Percentiles rank a stretch among this genome's conserved stretches.
Evolutionary conservation across 2,113 vertebrate species (phyloP).

Genomic region (Mirounga angustirostris): DNA sequence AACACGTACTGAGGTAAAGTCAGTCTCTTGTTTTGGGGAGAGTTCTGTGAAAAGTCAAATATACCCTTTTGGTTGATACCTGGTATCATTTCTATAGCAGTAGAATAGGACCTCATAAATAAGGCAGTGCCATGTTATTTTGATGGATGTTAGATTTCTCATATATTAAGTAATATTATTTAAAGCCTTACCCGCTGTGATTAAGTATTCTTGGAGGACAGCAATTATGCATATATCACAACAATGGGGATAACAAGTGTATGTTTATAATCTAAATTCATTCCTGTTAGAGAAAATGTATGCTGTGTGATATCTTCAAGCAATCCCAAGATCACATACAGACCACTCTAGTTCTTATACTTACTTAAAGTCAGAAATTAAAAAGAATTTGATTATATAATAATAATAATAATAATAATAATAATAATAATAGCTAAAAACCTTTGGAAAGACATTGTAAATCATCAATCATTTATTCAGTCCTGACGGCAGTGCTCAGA

Average conservation of each 20-base stretch:
- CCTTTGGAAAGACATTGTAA: slow-evolving; percentile 21
- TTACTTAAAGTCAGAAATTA: background rate
- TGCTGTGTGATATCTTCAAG: slow-evolving; percentile 18
- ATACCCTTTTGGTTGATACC: background rate
- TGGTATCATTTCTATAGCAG: background rate
- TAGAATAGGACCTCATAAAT: slow-evolving; percentile 2
- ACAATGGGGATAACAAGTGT: slow-evolving; percentile 45
- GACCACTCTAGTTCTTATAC: background rate
- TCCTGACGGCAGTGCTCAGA: background rate
- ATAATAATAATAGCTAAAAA: background rate
- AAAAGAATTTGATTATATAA: background rate
- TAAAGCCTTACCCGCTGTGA: slow-evolving; percentile 63
- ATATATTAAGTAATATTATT: slow-evolving; percentile 74
- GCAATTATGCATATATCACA: slow-evolving; percentile 62
- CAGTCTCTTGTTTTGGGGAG: background rate
- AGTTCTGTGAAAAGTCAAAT: background rate
- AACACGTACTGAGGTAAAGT: background rate
- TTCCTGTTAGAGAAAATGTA: slow-evolving; percentile 30
- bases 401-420: slow-evolving; percentile 17
- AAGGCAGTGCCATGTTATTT: slow-evolving; percentile 32
- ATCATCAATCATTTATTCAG: background rate
- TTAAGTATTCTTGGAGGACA: slow-evolving; percentile 66
- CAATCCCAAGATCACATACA: background rate
- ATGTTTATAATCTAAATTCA: slow-evolving; percentile 51
- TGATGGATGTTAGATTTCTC: slow-evolving; percentile 63